Base-by-base conservation (phyloP, 2,888 invertebrate species). In the Ariolimax columbianus region DNA sequence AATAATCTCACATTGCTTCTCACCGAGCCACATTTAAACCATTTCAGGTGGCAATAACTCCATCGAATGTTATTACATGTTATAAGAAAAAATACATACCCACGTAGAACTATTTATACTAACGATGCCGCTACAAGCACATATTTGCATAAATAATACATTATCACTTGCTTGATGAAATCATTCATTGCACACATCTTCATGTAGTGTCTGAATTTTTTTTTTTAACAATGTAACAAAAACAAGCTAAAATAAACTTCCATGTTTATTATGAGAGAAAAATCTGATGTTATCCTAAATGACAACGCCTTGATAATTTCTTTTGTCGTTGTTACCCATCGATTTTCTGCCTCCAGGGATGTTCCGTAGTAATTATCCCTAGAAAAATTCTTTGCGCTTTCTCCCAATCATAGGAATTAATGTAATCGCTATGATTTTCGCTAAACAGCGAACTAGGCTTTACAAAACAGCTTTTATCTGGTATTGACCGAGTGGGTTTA, bases 381-480 rank as follows among this genome's bases (percentile, higher is more conserved):
- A 30, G 63, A 40, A 38, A 78, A 40, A 33, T 66, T 66, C 66
- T 78, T 40, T 66, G n/a, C 63, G 38, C 66, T 38, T 47, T 40
- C 66, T n/a, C 66, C 40, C 47, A 75, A 66, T 78, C 40, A 40
- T 38, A 66, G 78, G 66, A 78, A 78, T 78, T 78, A 63, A 66
- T 66, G 40, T 78, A 78, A 78, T 78, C 78, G 78, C 78, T 66
- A 66, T 78, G 66, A 78, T 78, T 78, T 78, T 63, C 66, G 63
- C 78, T 78, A 66, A 78, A 66, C 78, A 63, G 63, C 38, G 78
- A 78, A 59, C 78, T 17, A 33, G 26, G 43, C 30, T 78, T 40
- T 7, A 78, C 23, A 77, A 77, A 78, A 59, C 78, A 17, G 38
- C 63, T 78, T 78, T 78, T 66, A 78, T 78, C 78, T 66, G n/a